Conservation (phyloP, 2,113 vertebrate genomes). For the Parus major region DNA sequence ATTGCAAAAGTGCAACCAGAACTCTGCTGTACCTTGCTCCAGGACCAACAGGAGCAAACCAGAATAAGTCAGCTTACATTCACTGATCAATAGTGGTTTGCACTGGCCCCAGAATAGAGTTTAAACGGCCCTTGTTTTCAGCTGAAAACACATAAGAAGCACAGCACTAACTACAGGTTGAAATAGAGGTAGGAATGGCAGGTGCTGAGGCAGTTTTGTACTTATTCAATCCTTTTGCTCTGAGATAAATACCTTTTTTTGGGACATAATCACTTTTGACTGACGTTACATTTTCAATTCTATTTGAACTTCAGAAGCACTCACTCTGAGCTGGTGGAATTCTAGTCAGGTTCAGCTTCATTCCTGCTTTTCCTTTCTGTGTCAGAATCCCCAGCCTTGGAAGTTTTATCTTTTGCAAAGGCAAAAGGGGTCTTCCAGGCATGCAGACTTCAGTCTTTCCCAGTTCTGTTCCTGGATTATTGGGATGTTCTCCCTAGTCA, state of each 20-base stretch:
- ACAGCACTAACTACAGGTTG: neutral
- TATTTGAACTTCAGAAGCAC: neutral
- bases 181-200: neutral
- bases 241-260: neutral
- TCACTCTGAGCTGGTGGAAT: neutral
- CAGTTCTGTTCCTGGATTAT: neutral
- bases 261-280: neutral
- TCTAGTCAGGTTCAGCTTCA: neutral
- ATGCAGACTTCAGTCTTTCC: neutral
- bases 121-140: neutral
- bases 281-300: neutral
- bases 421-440: neutral
- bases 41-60: neutral
- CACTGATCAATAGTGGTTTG: neutral
- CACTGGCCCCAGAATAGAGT: neutral
- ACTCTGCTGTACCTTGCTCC: neutral
- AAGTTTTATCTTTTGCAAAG: neutral
- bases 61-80: neutral
- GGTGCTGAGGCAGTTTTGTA: neutral
- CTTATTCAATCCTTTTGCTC: neutral
- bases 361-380: neutral
- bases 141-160: neutral
- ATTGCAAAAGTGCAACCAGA: neutral
- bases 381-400: neutral
- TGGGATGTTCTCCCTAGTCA: neutral